Evolutionary conservation across 2,888 invertebrate species (phyloP), one percentile per base, ranked within the genome.

Genomic region (Oligia strigilis): DNA sequence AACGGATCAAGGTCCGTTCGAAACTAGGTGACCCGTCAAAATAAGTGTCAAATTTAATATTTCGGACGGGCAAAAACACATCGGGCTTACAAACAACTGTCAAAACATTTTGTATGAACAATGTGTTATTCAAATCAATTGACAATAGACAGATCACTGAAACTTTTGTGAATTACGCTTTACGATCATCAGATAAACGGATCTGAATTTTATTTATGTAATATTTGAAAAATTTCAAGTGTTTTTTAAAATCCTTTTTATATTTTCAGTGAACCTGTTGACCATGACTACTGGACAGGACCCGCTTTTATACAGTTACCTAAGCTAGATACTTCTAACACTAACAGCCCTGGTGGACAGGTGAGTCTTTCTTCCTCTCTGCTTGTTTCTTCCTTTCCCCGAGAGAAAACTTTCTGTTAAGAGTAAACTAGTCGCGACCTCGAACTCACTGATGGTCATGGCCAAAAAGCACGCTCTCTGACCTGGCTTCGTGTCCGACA

Each of bases 231-330:
- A 5, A n/a, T 1, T 71, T 14, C 23, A 11, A n/a, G 5, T 70
- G 14, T 60, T 17, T 17, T 43, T 43, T 29, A 67, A 73, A 36
- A 52, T 17, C n/a, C 1, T 13, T 67, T 78, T 81, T 83, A 11
- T 84, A 58, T 82, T 88, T 90, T 23, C 92, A 92, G 92, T 91
- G 90, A 75, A 17, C 55, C 80, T 64, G 72, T 4, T 62, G 72
- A 72, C 43, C 60, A 72, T 49, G 82, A 82, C 64, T 82, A 82
- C 62, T 82, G 79, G 79, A 14, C 73, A 19, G 82, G 82, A 29
- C 82, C 82, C n/a, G 83, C 82, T 60, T 82, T 49, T 69, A 79
- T 80, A 62, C 84, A 82, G 13, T 83, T 82, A 74, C 82, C 82
- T 79, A 70, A 70, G 74, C 70, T 74, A 62, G 84, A 85, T 64